These are phyloP conservation scores for Rhincodon typus DNA, from an alignment of 2,797 vertebrate genomes.

Conservation along the genomic window DNA sequence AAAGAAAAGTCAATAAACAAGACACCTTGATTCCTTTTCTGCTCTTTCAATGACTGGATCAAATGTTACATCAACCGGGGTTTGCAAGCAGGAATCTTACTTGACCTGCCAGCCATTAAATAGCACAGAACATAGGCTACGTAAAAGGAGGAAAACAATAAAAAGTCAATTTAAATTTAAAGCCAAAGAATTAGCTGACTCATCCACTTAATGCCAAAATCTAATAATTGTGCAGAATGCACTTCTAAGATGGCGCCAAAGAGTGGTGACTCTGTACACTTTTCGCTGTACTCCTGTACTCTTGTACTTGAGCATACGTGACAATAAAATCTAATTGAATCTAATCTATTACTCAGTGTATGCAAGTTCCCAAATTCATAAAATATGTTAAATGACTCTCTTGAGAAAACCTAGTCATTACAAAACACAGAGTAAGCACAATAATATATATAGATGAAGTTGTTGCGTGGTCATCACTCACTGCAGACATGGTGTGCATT, in stretches of 20 bases:
- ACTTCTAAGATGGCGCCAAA: too few relatives aligned
- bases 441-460: not conserved
- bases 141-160: not conserved
- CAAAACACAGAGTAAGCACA: conserved; percentile 6
- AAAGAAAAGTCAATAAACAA: conserved; percentile 8
- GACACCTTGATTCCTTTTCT: not conserved
- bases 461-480: not conserved
- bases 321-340: too few relatives aligned
- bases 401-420: not conserved
- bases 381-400: not conserved
- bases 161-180: not conserved
- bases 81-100: not conserved
- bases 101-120: not conserved
- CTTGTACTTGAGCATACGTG: too few relatives aligned
- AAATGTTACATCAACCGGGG: not conserved
- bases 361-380: not conserved
- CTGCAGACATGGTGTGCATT: not conserved
- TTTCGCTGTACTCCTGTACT: too few relatives aligned
- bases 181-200: not conserved
- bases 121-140: not conserved
- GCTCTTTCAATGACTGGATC: conserved; percentile 2
- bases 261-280: too few relatives aligned
- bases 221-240: not conserved
- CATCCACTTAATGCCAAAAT: not conserved
- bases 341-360: not conserved